Conservation (phyloP, 2,113 vertebrate genomes). For the Poeciliopsis occidentalis region DNA sequence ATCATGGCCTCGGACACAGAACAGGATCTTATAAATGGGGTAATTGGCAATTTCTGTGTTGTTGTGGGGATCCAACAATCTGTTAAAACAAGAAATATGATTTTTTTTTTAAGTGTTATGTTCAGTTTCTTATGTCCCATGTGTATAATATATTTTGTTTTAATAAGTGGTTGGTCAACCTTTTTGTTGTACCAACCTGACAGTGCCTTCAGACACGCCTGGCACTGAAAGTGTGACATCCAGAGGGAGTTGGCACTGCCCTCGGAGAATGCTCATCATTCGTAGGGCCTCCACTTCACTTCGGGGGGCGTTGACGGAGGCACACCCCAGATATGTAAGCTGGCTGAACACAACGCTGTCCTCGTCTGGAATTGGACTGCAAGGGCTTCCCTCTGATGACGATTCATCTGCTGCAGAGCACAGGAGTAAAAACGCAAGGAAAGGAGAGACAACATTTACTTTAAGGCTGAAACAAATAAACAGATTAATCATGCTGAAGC, state of each 20-base stretch:
- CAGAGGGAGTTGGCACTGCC: constrained; percentile 92
- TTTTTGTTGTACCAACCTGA: constrained; percentile 82
- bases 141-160: background rate
- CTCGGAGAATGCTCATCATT: constrained; percentile 95
- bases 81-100: constrained; percentile 57
- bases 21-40: constrained; percentile 98
- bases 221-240: constrained; percentile 96
- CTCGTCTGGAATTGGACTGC: constrained; percentile 90
- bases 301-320: constrained; percentile 95
- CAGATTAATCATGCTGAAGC: too few species aligned
- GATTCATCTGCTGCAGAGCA: constrained; percentile 69
- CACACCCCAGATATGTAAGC: constrained; percentile 96
- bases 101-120: background rate
- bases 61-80: constrained; percentile 92
- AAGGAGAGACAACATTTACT: background rate
- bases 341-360: constrained; percentile 98
- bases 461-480: background rate
- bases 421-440: background rate
- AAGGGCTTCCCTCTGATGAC: constrained; percentile 82
- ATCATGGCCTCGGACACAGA: constrained; percentile 96
- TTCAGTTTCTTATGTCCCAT: background rate
- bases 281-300: constrained; percentile 96
- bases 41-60: constrained; percentile 96
- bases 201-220: constrained; percentile 95
- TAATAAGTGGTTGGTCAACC: background rate